Percentiles rank a stretch among this genome's conserved stretches.
Evolutionary conservation across 2,113 vertebrate genomes (phyloP).

Genomic region (Ciconia boyciana): DNA sequence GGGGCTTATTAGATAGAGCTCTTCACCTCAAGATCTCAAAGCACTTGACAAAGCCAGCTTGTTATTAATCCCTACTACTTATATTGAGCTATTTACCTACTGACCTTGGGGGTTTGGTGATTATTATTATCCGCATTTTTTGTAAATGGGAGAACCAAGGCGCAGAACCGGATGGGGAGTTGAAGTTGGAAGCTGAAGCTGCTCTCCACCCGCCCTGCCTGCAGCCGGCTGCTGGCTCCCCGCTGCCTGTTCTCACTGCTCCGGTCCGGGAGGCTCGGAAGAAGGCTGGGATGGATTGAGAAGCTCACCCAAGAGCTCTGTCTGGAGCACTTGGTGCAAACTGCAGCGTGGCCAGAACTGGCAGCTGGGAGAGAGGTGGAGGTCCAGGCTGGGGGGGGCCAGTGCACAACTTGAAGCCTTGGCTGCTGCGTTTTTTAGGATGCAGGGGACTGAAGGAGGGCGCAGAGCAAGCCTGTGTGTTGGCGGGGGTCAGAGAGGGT

Average conservation of each 20-base stretch:
- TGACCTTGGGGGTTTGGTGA: not conserved
- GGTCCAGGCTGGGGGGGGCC: not conserved
- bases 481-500: not conserved
- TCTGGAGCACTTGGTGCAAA: not conserved
- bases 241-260: not conserved
- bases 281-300: not conserved
- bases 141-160: not conserved
- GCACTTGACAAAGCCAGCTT: not conserved
- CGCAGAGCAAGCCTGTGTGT: not conserved
- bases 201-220: not conserved
- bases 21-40: conserved; percentile 16
- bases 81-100: not conserved
- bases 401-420: not conserved
- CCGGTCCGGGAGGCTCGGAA: accelerated
- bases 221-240: not conserved
- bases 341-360: not conserved
- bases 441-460: not conserved
- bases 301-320: not conserved
- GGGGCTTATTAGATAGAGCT: not conserved
- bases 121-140: not conserved
- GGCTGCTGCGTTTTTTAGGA: not conserved
- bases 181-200: not conserved
- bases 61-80: not conserved
- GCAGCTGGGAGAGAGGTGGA: not conserved
- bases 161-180: not conserved